These are phyloP conservation scores for Ceratotherium simum DNA, from an alignment of 2,113 vertebrate genomes.

Conservation along the genomic window DNA sequence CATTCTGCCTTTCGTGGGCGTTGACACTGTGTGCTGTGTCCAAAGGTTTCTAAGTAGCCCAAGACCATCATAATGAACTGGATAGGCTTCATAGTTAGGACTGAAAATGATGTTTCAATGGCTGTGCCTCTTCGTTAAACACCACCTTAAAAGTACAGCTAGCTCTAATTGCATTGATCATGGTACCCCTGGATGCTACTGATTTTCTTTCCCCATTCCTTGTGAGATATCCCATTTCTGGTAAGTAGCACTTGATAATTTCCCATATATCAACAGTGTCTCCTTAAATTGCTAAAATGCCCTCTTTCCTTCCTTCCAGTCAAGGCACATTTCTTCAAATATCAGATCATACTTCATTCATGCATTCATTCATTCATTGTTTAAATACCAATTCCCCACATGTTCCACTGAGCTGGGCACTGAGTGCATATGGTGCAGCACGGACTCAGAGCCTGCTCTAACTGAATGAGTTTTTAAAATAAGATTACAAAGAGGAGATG, in stretches of 20 bases:
- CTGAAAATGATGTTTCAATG: background rate
- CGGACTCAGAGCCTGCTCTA: background rate
- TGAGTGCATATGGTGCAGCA: background rate
- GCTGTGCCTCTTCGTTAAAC: conserved; percentile 3
- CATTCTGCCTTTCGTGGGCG: background rate
- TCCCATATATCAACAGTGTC: background rate
- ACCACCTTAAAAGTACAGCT: background rate
- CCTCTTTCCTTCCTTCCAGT: background rate
- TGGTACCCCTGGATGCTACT: background rate
- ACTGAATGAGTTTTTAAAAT: background rate
- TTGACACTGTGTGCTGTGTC: background rate
- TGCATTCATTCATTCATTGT: background rate
- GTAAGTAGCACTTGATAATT: background rate
- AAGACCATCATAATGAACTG: background rate
- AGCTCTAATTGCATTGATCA: background rate
- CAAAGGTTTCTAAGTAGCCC: conserved; percentile 12
- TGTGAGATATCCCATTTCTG: background rate
- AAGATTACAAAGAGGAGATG: background rate
- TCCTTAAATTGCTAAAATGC: conserved; percentile 41
- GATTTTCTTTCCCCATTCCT: background rate
- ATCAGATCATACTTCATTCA: background rate
- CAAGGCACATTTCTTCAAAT: conserved; percentile 15
- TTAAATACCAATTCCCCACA: background rate
- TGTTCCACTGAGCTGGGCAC: background rate
- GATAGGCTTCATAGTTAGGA: background rate